Conservation (phyloP, 1,140 invertebrate species). For the Drosophila insularis region DNA sequence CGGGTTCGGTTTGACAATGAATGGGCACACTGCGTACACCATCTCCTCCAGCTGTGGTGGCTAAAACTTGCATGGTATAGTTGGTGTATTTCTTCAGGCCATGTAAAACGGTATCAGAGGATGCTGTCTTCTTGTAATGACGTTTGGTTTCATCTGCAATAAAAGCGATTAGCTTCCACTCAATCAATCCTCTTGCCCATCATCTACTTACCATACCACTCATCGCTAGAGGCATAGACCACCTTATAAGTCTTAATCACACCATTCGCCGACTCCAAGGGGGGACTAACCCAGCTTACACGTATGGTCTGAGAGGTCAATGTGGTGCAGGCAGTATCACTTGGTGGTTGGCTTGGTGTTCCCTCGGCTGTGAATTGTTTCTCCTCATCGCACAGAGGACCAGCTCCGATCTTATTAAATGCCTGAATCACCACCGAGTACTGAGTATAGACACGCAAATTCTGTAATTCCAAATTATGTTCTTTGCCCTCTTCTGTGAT, state of each 20-base stretch:
- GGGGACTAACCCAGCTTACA: slow-evolving; percentile 96
- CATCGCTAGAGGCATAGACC: slow-evolving; percentile 95
- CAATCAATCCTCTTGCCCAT: too few relatives aligned
- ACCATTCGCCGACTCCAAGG: slow-evolving; percentile 94
- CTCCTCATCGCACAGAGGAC: slow-evolving; percentile 94
- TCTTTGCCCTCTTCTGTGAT: slow-evolving; percentile 95
- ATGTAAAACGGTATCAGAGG: slow-evolving; percentile 95
- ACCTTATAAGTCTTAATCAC: slow-evolving; percentile 98
- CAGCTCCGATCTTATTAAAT: slow-evolving; percentile 96
- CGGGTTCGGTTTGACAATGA: slow-evolving; percentile 97
- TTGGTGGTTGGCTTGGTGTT: slow-evolving; percentile 95
- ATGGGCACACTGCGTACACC: slow-evolving; percentile 95
- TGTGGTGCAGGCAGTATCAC: slow-evolving; percentile 94
- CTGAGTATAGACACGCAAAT: slow-evolving; percentile 95
- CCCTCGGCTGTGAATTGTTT: slow-evolving; percentile 95
- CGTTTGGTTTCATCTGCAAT: slow-evolving; percentile 93
- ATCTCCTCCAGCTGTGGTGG: slow-evolving; percentile 97
- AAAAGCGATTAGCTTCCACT: background rate
- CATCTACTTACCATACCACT: slow-evolving; percentile 91
- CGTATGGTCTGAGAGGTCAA: slow-evolving; percentile 96
- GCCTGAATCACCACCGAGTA: slow-evolving; percentile 97
- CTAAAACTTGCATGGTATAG: slow-evolving; percentile 97
- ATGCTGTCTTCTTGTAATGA: slow-evolving; percentile 94
- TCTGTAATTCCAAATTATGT: slow-evolving; percentile 91
- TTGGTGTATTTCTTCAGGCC: slow-evolving; percentile 97